Percentiles rank a stretch among this genome's conserved stretches.
phyloP scores from a whole-genome alignment of 2,888 invertebrate genomes.

The Drosophila atroscutellata region DNA sequence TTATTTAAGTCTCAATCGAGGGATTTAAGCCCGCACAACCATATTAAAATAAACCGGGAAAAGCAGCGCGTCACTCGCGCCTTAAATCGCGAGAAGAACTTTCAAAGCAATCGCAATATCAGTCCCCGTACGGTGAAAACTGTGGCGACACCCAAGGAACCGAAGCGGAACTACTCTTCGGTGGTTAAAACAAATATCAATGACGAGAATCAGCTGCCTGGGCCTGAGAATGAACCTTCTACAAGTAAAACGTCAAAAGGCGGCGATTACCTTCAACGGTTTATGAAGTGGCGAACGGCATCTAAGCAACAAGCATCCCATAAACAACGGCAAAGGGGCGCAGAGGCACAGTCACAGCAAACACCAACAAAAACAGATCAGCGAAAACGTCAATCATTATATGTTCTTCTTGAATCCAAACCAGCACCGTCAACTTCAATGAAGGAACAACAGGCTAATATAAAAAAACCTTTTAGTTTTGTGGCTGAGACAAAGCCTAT shows the following conservation, averaged over 20 bases:
- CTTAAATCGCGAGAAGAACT: slow-evolving; percentile 62
- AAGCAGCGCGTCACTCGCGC: slow-evolving; percentile 51
- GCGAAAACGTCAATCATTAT: slow-evolving; percentile 29
- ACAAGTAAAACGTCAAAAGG: slow-evolving; percentile 1
- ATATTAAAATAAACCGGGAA: slow-evolving; percentile 59
- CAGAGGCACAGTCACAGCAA: background rate
- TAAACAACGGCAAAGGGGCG: background rate
- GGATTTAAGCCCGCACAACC: slow-evolving; percentile 47
- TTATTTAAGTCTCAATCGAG: slow-evolving; percentile 51
- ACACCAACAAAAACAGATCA: background rate
- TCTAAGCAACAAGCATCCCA: slow-evolving; percentile 1
- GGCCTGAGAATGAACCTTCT: background rate
- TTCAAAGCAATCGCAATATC: slow-evolving; percentile 56
- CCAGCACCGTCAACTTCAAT: background rate
- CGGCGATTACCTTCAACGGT: slow-evolving; percentile 42
- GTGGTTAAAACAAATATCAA: background rate
- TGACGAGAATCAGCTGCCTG: slow-evolving; percentile 43
- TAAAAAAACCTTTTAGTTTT: background rate
- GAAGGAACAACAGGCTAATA: background rate
- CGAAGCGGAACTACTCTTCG: background rate
- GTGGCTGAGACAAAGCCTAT: background rate
- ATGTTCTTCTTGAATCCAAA: slow-evolving; percentile 12
- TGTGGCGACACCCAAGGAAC: background rate
- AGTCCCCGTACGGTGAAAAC: slow-evolving; percentile 52
- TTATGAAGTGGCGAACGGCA: slow-evolving; percentile 37